Evolutionary conservation across 2,797 vertebrate species (phyloP), one percentile per base, ranked within the genome.

Genomic region (Rhyacichthys aspro): DNA sequence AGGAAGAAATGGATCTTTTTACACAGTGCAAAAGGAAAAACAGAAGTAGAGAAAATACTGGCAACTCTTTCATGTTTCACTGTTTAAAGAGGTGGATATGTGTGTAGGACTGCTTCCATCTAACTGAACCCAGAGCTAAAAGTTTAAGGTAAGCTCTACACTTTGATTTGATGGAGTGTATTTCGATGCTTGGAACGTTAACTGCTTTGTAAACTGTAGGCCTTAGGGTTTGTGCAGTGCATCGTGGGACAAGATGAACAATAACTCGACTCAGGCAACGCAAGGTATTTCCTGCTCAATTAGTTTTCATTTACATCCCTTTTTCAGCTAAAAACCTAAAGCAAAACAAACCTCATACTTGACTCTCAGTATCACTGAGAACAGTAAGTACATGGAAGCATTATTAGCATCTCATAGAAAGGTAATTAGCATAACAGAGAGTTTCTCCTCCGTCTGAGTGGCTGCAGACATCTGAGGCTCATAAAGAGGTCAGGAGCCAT

Each of bases 361-460:
- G 28, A 16, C n/a, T 49, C 28, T 16, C 23, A 10, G 9, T 16
- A 49, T 34, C 46, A 10, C 11, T 11, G 11, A 11, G 32, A 32
- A 49, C 34, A 11, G 3, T 34, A 11, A 14, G 3, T 41, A 14
- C 14, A 28, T 41, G 6, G 12, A 4, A 41, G 12, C 6, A 49
- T 34, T 34, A 36, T 16, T 34, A 17, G 2, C 9, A 9, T 9
- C 47, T 49, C 14, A 48, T 33, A 10, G 7, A 6, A 11, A 15
- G 45, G 45, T 15, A 14, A 34, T 49, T 49, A 11, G 47, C 47
- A 49, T 36, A 34, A 34, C 47, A 49, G n/a, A 34, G 33, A 17
- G 45, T 7, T 32, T 15, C 11, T 1, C 12, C 44, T 46, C 2
- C 9, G 8, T 33, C 46, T 48, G 46, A 32, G 47, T 15, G 6